Conservation (phyloP, 2,113 vertebrate species). For the Rhineura floridana region DNA sequence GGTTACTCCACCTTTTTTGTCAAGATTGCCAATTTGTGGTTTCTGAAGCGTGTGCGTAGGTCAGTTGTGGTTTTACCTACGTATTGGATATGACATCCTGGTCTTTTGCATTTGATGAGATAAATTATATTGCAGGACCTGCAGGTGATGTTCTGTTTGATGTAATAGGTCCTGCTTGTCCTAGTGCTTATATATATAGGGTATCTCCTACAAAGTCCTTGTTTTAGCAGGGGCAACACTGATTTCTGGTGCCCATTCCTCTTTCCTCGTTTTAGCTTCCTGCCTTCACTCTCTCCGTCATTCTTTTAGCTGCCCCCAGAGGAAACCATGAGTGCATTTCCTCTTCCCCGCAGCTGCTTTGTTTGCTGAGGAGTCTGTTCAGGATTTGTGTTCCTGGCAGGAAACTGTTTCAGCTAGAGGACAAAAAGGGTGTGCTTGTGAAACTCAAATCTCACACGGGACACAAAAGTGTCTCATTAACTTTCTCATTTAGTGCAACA, state of each 20-base stretch:
- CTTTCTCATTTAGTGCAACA: slow-evolving; percentile 19
- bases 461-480: slow-evolving; percentile 18
- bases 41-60: too few species aligned
- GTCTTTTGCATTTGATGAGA: too few species aligned
- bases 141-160: too few species aligned
- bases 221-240: neutral
- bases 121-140: too few species aligned
- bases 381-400: slow-evolving; percentile 30
- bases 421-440: slow-evolving; percentile 28
- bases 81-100: too few species aligned
- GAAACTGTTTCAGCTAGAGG: slow-evolving; percentile 17
- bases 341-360: slow-evolving; percentile 34
- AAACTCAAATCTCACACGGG: slow-evolving; percentile 15
- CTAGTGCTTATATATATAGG: too few species aligned
- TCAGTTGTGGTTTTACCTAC: too few species aligned
- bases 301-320: slow-evolving; percentile 13
- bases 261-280: neutral
- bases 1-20: too few species aligned
- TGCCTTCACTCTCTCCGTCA: neutral
- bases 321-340: slow-evolving; percentile 27
- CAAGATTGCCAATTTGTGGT: too few species aligned
- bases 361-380: slow-evolving; percentile 22
- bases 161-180: too few species aligned
- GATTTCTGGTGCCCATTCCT: neutral
- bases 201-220: neutral